Evolutionary conservation across 2,797 vertebrate genomes (phyloP).

Genomic region (Delichon dasypus): DNA sequence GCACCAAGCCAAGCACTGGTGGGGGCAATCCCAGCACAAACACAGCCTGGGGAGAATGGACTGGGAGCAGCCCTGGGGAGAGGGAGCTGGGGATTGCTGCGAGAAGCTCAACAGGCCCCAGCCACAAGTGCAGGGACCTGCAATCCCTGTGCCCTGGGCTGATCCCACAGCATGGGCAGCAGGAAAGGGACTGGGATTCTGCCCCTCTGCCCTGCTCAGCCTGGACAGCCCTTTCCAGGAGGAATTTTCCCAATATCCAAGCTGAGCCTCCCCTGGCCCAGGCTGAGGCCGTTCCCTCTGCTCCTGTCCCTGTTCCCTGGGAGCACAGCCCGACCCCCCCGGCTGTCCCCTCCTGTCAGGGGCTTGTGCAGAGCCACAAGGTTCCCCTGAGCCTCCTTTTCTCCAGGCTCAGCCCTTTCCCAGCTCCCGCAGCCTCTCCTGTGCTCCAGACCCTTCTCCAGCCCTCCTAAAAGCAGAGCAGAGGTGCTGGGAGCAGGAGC

Average conservation of each 20-base stretch:
- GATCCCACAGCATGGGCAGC: not conserved
- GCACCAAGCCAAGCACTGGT: not conserved
- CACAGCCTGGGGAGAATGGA: not conserved
- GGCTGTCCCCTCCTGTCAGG: not conserved
- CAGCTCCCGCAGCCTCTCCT: not conserved
- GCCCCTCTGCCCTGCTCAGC: not conserved
- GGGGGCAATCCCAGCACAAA: not conserved
- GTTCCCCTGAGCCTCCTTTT: not conserved
- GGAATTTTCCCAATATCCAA: not conserved
- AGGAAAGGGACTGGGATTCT: not conserved
- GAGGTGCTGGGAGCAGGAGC: not conserved
- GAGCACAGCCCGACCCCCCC: not conserved
- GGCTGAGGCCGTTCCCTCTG: rapidly evolving
- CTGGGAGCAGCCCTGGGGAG: no score
- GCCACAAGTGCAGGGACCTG: rapidly evolving
- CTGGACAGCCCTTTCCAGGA: not conserved
- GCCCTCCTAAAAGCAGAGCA: not conserved
- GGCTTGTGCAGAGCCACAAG: not conserved
- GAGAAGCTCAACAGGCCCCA: not conserved
- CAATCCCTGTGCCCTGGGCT: not conserved
- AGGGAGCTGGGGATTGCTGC: not conserved
- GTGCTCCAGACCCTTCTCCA: not conserved
- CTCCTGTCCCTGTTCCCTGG: not conserved
- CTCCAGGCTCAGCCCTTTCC: not conserved
- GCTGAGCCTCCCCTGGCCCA: rapidly evolving